Evolutionary conservation across 2,113 vertebrate genomes (phyloP), one percentile per base, ranked within the genome.

Genomic region (Hippocampus zosterae): DNA sequence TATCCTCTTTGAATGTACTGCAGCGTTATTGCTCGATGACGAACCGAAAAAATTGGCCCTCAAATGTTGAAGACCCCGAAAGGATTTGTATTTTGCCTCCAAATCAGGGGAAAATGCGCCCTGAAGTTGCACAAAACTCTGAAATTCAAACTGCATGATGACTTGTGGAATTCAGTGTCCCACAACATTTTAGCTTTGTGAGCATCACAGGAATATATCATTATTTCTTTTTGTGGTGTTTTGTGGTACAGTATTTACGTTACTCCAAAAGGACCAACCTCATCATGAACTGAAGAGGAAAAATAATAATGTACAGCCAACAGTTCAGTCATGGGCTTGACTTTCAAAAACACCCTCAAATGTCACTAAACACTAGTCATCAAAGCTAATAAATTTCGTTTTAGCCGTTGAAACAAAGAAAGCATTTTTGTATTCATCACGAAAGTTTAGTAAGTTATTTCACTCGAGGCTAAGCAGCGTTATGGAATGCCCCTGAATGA

Each of bases 1-100:
- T 81, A 85, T 85, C 82, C 81, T 82, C 64, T 83, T 80, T 65
- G 66, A 77, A 53, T 1, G 21, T 52, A 73, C 75, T 69, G 27
- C 60, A 68, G 65, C 63, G 41, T 81, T 67, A 76, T 78, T 37
- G 41, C 41, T 57, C 23, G 3, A 57, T 25, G n/a, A 27, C 55
- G 16, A 29, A 5, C 56, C 16, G 25, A 16, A 59, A 37, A 59
- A 27, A n/a, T 11, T 11, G 9, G 11, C 21, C 21, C 52, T 53
- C 50, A 9, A 21, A 21, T 2, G 50, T 52, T 9, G 50, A 52
- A 3, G 3, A 12, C 7, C 19, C 2, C 21, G 5, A 16, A 15
- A 48, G 1, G 46, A 6, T 48, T 16, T 48, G 16, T 16, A 16
- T 56, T 56, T n/a, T 56, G n/a, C 6, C 15, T 12, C 23, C 27